Percentiles rank a stretch among this genome's conserved stretches.
Evolutionary conservation across 1,140 invertebrate species (phyloP).

Genomic region (Euwallacea fornicatus): DNA sequence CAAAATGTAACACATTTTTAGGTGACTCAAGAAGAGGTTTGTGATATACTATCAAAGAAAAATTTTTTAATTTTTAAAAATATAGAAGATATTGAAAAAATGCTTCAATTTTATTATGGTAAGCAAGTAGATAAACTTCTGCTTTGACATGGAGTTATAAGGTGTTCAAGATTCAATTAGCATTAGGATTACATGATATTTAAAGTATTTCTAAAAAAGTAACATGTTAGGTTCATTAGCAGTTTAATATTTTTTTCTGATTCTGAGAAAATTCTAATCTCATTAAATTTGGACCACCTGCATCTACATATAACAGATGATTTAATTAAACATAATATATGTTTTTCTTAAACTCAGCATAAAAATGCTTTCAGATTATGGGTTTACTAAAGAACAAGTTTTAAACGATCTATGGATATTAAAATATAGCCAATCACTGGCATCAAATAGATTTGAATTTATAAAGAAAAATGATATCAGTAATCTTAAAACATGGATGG

Average conservation of each 20-base stretch:
- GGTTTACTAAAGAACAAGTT: conserved; percentile 54
- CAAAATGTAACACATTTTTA: background rate
- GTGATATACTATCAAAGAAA: conserved; percentile 38
- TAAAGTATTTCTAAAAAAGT: no score
- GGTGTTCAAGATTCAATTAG: no score
- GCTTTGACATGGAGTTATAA: no score
- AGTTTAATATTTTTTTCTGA: conserved; percentile 19
- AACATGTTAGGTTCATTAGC: background rate
- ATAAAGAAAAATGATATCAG: conserved; percentile 54
- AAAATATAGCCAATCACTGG: conserved; percentile 52
- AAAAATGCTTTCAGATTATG: conserved; percentile 46
- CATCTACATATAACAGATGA: no score
- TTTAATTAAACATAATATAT: no score
- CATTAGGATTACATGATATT: no score
- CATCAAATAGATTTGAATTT: conserved; percentile 52
- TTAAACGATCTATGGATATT: conserved; percentile 59
- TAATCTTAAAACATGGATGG: conserved; percentile 61
- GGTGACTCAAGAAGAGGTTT: conserved; percentile 32
- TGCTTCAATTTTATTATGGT: conserved; percentile 39
- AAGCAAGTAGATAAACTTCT: background rate
- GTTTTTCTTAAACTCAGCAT: no score
- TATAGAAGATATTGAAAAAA: conserved; percentile 35
- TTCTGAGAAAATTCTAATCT: background rate
- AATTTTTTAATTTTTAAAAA: conserved; percentile 38
- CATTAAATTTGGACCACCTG: no score